phyloP scores from a whole-genome alignment of 2,888 invertebrate genomes.

The Macrophya alboannulata region DNA sequence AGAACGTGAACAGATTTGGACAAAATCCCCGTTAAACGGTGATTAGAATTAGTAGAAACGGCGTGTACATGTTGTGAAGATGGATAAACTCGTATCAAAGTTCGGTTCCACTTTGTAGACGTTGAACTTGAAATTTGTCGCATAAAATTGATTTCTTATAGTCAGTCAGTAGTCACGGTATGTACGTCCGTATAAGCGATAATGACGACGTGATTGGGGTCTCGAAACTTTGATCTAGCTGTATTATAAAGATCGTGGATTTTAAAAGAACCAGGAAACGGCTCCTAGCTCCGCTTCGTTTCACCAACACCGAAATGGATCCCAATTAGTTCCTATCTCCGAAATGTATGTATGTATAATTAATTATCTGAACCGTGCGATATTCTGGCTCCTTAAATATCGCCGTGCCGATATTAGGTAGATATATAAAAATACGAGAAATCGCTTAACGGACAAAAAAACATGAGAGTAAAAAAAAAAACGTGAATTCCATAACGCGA shows the following conservation, averaged over 20 bases:
- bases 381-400: neutral
- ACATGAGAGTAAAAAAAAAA: neutral
- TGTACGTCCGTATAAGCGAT: neutral
- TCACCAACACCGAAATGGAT: neutral
- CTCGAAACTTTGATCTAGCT: neutral
- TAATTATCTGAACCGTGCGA: neutral
- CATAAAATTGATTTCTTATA: slow-evolving; percentile 17
- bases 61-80: neutral
- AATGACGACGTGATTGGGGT: slow-evolving; percentile 16
- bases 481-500: neutral
- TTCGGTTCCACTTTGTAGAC: neutral
- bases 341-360: neutral
- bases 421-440: too few species aligned
- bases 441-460: too few species aligned
- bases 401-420: neutral
- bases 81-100: neutral
- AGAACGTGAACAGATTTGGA: neutral
- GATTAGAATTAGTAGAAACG: neutral
- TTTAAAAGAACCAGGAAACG: slow-evolving; percentile 17
- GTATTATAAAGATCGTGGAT: neutral
- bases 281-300: slow-evolving; percentile 19
- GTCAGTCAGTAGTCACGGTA: slow-evolving; percentile 9
- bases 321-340: neutral
- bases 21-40: neutral
- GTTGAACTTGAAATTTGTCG: slow-evolving; percentile 49